Conservation (phyloP, 2,113 vertebrate genomes). For the Naja naja region DNA sequence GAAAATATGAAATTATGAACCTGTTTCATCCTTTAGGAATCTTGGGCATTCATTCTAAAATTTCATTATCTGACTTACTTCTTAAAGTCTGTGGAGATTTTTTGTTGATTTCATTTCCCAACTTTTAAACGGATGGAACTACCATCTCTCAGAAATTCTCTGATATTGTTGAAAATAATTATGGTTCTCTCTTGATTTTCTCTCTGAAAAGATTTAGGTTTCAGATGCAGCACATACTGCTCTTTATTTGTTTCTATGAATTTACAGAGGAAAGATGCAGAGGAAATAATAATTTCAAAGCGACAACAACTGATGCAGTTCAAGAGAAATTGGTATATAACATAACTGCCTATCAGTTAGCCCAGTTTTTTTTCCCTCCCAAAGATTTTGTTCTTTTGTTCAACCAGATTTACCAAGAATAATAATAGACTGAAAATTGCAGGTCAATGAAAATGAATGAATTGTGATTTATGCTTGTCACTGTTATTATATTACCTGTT, state of each 20-base stretch:
- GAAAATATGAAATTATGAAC: not conserved
- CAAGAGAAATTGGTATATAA: not conserved
- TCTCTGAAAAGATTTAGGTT: not conserved
- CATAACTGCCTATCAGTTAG: not conserved
- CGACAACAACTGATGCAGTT: not conserved
- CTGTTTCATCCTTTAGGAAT: not conserved
- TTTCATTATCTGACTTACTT: constrained; percentile 14
- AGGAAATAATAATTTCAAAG: not conserved
- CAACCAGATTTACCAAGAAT: not conserved
- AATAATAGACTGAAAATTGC: not conserved
- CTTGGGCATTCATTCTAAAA: not conserved
- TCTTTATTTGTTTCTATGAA: not conserved
- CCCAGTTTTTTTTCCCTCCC: not conserved
- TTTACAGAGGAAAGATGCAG: not conserved
- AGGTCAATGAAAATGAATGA: not conserved
- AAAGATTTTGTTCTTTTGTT: not conserved
- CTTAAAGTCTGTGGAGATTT: not conserved
- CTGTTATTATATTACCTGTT: not conserved
- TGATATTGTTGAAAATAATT: rapidly evolving
- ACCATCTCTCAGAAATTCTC: not conserved
- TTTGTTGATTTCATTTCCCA: not conserved
- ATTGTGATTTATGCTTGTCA: not conserved
- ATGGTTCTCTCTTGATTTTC: rapidly evolving
- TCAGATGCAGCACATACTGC: not conserved
- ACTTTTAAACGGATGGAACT: not conserved